These are phyloP conservation scores for Phrixothrix hirtus DNA, from an alignment of 2,888 invertebrate genomes.

Conservation along the genomic window DNA sequence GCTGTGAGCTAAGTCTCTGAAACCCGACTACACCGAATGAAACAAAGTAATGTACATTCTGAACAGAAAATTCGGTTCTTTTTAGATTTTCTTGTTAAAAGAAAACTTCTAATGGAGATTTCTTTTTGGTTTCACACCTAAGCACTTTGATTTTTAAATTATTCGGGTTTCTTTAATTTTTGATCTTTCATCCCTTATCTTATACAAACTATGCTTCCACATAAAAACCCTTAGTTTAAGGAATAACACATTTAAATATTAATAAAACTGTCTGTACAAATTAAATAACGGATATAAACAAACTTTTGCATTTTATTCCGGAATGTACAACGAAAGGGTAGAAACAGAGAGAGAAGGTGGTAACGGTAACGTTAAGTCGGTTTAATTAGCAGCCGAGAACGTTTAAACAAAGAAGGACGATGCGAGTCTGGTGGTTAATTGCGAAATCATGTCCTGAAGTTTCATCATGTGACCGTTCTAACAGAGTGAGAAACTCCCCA, in stretches of 20 bases:
- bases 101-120: background rate
- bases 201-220: too few relatives aligned
- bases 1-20: conserved; percentile 50
- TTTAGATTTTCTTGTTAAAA: conserved; percentile 14
- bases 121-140: conserved; percentile 1
- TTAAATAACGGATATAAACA: background rate
- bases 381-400: conserved; percentile 36
- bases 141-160: conserved; percentile 15
- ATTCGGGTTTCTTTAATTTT: too few relatives aligned
- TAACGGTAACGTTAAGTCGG: conserved; percentile 32
- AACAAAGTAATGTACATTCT: conserved; percentile 40
- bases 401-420: conserved; percentile 39
- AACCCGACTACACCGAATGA: conserved; percentile 44
- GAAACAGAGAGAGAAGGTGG: conserved; percentile 32
- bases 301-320: background rate
- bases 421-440: conserved; percentile 39
- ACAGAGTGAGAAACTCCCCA: conserved; percentile 29
- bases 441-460: conserved; percentile 44
- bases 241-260: too few relatives aligned
- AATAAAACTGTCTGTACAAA: background rate
- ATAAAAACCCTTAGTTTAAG: too few relatives aligned
- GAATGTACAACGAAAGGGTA: conserved; percentile 34
- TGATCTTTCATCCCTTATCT: too few relatives aligned
- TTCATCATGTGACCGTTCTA: conserved; percentile 42
- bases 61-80: conserved; percentile 27